phyloP scores from a whole-genome alignment of 2,888 invertebrate species.

The Furcula furcula region DNA sequence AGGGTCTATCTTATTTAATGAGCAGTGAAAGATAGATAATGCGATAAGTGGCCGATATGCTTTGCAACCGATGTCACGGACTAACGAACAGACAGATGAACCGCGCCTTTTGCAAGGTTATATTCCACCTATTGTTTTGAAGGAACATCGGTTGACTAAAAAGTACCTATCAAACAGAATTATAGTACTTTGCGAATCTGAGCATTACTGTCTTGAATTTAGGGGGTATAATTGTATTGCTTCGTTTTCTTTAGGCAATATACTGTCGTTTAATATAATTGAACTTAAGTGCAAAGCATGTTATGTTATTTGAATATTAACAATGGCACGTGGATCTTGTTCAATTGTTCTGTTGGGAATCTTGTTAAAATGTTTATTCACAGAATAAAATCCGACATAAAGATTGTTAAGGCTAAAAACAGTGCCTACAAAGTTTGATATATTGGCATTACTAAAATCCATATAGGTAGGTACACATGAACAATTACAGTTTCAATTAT shows the following conservation, averaged over 20 bases:
- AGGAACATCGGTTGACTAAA: slow-evolving; percentile 4
- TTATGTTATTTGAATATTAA: neutral
- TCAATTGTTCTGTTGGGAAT: neutral
- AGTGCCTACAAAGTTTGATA: too few species aligned
- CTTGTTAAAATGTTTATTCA: neutral
- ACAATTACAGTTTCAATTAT: slow-evolving; percentile 1
- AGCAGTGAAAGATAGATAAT: slow-evolving; percentile 25
- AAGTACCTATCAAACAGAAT: neutral
- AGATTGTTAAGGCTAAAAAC: too few species aligned
- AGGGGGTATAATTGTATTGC: neutral
- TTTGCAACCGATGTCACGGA: slow-evolving; percentile 41
- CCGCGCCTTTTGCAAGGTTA: slow-evolving; percentile 28
- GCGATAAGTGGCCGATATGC: slow-evolving; percentile 31
- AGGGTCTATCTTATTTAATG: too few species aligned
- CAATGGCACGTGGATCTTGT: neutral
- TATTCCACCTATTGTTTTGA: slow-evolving; percentile 25
- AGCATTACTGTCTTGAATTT: neutral
- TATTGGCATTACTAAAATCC: too few species aligned
- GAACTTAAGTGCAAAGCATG: neutral
- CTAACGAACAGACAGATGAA: slow-evolving; percentile 30
- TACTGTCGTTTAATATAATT: neutral
- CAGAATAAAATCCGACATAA: too few species aligned
- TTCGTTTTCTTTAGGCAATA: neutral
- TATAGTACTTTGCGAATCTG: neutral
- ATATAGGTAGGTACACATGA: slow-evolving; percentile 7